Percentiles rank a stretch among this genome's conserved stretches.
phyloP scores from a whole-genome alignment of 2,888 invertebrate genomes.

The Himalopsyche japonica region DNA sequence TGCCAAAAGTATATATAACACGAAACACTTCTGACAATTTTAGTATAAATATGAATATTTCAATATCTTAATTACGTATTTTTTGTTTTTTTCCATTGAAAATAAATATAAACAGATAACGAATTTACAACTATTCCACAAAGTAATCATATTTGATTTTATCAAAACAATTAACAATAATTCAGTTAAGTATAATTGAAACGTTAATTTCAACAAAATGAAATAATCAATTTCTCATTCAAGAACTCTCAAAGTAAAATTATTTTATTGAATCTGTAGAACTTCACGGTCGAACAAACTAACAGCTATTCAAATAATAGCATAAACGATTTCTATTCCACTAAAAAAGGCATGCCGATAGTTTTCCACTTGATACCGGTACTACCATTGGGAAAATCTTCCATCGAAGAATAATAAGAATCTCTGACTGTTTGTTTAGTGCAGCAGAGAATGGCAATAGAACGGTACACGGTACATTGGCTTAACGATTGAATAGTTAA shows the following conservation, averaged over 20 bases:
- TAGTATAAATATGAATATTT: too few species aligned
- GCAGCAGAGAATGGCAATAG: not conserved
- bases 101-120: too few species aligned
- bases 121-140: too few species aligned
- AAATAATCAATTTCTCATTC: too few species aligned
- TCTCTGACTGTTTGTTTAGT: not conserved
- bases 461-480: not conserved
- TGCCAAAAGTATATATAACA: too few species aligned
- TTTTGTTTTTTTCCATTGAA: too few species aligned
- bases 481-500: not conserved
- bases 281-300: not conserved
- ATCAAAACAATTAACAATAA: too few species aligned
- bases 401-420: not conserved
- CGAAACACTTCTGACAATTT: too few species aligned
- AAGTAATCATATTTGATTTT: too few species aligned
- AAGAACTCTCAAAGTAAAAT: not conserved
- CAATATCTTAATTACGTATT: too few species aligned
- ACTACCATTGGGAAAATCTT: not conserved
- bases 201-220: too few species aligned
- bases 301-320: not conserved
- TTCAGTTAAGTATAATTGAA: too few species aligned
- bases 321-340: not conserved
- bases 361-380: not conserved
- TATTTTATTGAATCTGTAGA: not conserved
- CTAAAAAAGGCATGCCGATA: not conserved